phyloP scores from a whole-genome alignment of 2,797 vertebrate species.

The Myotis myotis region DNA sequence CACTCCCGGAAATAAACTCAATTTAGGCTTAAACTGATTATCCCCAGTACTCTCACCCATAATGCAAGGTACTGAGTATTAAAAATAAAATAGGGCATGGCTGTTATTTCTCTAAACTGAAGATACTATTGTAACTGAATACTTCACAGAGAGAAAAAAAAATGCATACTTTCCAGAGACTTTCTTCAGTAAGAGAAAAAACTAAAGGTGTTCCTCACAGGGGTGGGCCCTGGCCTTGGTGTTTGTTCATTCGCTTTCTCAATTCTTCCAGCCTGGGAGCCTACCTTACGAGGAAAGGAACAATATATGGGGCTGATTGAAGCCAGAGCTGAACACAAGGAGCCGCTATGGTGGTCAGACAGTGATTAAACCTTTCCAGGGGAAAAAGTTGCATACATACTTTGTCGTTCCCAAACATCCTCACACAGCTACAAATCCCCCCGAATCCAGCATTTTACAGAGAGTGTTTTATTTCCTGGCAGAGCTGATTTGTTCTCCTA shows the following conservation, averaged over 20 bases:
- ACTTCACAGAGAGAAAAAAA: neutral
- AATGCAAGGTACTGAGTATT: neutral
- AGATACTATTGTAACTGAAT: neutral
- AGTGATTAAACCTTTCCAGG: neutral
- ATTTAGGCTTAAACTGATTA: neutral
- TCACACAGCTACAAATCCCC: neutral
- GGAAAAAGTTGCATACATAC: neutral
- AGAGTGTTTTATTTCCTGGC: neutral
- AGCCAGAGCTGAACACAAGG: neutral
- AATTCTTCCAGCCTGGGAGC: neutral
- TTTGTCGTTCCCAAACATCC: neutral
- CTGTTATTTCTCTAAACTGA: neutral
- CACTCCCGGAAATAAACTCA: neutral
- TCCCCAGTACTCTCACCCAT: neutral
- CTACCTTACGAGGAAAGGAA: neutral
- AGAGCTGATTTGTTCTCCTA: neutral
- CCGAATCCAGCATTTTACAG: neutral
- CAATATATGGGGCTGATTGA: neutral
- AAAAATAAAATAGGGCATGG: neutral
- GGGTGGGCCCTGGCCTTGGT: neutral
- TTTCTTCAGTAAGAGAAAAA: neutral
- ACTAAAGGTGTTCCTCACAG: neutral
- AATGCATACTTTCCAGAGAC: neutral
- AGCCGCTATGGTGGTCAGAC: neutral
- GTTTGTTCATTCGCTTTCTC: neutral